Evolutionary conservation across 2,888 invertebrate species (phyloP).

Genomic region (Chrysina gloriosa): DNA sequence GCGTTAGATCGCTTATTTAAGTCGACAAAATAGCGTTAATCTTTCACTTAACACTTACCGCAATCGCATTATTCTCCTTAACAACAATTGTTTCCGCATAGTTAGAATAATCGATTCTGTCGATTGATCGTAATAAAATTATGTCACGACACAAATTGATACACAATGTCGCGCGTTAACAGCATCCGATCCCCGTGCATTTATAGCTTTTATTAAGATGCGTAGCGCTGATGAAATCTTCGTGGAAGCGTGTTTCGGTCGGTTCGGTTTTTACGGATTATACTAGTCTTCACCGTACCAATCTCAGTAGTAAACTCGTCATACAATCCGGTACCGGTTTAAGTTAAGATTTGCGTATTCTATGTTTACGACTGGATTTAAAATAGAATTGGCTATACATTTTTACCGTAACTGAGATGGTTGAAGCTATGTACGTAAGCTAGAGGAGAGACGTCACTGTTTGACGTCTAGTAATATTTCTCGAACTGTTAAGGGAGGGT

Average conservation of each 20-base stretch:
- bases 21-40: not conserved
- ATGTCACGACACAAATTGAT: not conserved
- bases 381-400: not conserved
- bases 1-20: not conserved
- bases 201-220: not conserved
- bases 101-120: not conserved
- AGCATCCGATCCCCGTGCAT: not conserved
- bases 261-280: conserved; percentile 24
- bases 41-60: not conserved
- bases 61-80: not conserved
- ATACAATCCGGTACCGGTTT: conserved; percentile 11
- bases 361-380: not conserved
- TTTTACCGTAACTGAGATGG: too few species aligned
- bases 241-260: not conserved
- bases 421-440: too few species aligned
- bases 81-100: not conserved
- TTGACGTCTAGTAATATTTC: too few species aligned
- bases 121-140: not conserved
- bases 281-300: conserved; percentile 23
- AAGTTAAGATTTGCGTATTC: conserved; percentile 9
- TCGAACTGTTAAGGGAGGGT: too few species aligned
- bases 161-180: not conserved
- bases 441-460: too few species aligned
- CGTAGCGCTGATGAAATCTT: not conserved
- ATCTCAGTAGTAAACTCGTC: conserved; percentile 4